Base-by-base conservation (phyloP, 1,140 invertebrate species). In the Sarcophaga peregrina region DNA sequence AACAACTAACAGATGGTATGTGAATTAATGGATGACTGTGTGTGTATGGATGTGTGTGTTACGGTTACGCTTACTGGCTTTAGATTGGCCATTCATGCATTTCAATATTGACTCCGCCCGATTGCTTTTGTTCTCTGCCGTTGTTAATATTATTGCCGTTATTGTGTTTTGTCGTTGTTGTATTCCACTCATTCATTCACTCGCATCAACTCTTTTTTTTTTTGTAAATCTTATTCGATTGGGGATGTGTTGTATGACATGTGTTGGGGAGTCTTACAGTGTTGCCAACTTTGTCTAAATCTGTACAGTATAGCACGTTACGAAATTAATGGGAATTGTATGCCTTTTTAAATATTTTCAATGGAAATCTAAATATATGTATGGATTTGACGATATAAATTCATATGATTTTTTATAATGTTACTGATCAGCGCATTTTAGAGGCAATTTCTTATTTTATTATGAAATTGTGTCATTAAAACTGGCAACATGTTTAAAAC, bases 51-150 rank as follows among this genome's bases (percentile, higher is more conserved):
- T 37, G 25, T 37, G n/a, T 68, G 17, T 20, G 88, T 86, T 88
- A 87, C 88, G 88, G 88, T 88, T 88, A 90, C 87, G 88, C 88
- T 90, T 90, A 88, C 88, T 89, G 89, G 88, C 87, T 90, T 88
- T 87, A 90, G 88, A 90, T 90, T 90, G 88, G 88, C 88, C 88
- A 89, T 90, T 90, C 88, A 90, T 89, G 88, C 88, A 90, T 90
- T 89, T 86, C 88, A 86, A 86, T 88, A 89, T 89, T 90, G 89
- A 90, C 88, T 89, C 88, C 88, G 88, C 88, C 88, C 88, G 88
- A 88, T 87, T 89, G 87, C 87, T 87, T 87, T 84, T 86, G 25
- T 37, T 37, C 25, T 37, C 25, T 37, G 25, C 25, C 25, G 25
- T 37, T 37, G 25, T 37, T 37, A 37, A 37, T 37, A 37, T 37